Evolutionary conservation across 2,113 vertebrate genomes (phyloP).

Genomic region (Albula goreensis): DNA sequence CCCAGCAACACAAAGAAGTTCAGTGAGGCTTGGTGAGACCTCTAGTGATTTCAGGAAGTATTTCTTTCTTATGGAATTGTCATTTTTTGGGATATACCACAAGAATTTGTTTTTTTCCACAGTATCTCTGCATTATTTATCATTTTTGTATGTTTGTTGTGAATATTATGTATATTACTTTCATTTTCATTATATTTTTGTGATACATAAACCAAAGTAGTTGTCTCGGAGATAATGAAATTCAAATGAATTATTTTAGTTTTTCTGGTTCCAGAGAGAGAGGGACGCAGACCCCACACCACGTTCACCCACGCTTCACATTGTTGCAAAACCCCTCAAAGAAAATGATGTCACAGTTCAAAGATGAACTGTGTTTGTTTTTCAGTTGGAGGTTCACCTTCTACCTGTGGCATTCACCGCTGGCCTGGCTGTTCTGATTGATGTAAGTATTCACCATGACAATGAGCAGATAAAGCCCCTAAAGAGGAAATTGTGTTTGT

Average conservation of each 20-base stretch:
- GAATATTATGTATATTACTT: neutral
- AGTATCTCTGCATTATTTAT: no score
- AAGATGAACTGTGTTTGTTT: neutral
- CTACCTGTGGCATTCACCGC: slow-evolving; percentile 60
- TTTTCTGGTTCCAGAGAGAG: neutral
- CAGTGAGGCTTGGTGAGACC: slow-evolving; percentile 82
- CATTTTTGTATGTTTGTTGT: neutral
- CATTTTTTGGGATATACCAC: no score
- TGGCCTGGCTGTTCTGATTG: slow-evolving; percentile 61
- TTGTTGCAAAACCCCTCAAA: neutral
- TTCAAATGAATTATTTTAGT: neutral
- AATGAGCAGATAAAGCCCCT: neutral
- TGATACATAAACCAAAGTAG: no score
- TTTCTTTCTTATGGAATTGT: no score
- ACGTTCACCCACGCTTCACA: neutral
- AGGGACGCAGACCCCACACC: no score
- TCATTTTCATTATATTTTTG: no score
- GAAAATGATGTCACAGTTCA: neutral
- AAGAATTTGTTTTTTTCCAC: no score
- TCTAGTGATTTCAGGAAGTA: neutral
- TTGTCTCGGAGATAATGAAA: neutral
- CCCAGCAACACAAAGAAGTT: slow-evolving; percentile 84
- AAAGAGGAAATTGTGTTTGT: no score
- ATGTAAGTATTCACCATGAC: slow-evolving; percentile 48
- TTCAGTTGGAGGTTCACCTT: slow-evolving; percentile 73